A percentile compares a stretch with the other conserved stretches of the same genome.
Conservation (phyloP, 2,888 invertebrate species). For the Rhimphoctona megacephalus region DNA sequence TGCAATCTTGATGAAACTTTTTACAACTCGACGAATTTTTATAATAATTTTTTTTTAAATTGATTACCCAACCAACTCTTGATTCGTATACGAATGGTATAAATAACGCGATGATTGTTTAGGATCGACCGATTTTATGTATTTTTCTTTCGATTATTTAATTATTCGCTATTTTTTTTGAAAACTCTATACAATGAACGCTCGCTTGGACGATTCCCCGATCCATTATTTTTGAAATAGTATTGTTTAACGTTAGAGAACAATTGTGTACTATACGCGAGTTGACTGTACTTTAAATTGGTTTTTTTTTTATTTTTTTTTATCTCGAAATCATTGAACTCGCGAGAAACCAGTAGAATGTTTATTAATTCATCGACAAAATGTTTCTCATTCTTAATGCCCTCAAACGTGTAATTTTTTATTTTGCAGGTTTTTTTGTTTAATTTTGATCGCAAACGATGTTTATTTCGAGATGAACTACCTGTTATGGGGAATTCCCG, state of each 20-base stretch:
- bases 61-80: slow-evolving; percentile 39
- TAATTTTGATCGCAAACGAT: slow-evolving; percentile 30
- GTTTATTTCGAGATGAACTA: slow-evolving; percentile 37
- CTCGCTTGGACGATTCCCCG: no score
- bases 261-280: slow-evolving; percentile 65
- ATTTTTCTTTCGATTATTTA: background rate
- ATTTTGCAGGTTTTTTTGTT: slow-evolving; percentile 30
- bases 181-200: no score
- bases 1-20: slow-evolving; percentile 18
- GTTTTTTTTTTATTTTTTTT: slow-evolving; percentile 31
- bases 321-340: slow-evolving; percentile 48
- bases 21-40: slow-evolving; percentile 9
- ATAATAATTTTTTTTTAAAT: slow-evolving; percentile 6
- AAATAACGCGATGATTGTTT: slow-evolving; percentile 45
- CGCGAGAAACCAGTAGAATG: slow-evolving; percentile 49
- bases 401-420: slow-evolving; percentile 1
- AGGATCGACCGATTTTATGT: background rate
- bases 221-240: slow-evolving; percentile 32
- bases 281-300: slow-evolving; percentile 36
- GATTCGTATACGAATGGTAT: slow-evolving; percentile 40
- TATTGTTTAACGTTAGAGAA: slow-evolving; percentile 59
- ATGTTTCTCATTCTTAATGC: slow-evolving; percentile 5
- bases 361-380: background rate
- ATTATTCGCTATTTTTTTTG: background rate
- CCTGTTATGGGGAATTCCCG: slow-evolving; percentile 17